A percentile compares a stretch with the other conserved stretches of the same genome.
Evolutionary conservation across 2,797 vertebrate species (phyloP).

Genomic region (Chaetodon trifasciatus): DNA sequence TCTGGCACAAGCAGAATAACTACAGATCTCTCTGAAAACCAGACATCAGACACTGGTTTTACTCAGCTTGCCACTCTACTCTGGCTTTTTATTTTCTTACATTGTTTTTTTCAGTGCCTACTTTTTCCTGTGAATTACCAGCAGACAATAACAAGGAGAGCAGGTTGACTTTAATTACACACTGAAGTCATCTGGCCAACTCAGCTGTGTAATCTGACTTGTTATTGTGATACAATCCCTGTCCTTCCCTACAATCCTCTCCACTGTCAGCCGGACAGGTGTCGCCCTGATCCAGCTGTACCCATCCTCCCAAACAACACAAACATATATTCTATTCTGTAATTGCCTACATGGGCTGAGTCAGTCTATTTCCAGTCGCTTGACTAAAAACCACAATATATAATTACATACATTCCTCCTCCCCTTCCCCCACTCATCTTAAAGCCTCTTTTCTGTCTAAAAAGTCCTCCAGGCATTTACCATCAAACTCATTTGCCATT

Average conservation of each 20-base stretch:
- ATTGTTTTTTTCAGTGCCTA: not conserved
- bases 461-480: conserved; percentile 47
- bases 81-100: not conserved
- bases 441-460: conserved; percentile 34
- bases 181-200: conserved; percentile 48
- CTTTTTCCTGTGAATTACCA: conserved; percentile 27
- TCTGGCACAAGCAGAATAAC: not conserved
- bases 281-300: conserved; percentile 51
- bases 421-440: conserved; percentile 15
- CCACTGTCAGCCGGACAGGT: conserved; percentile 49
- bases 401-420: conserved; percentile 52
- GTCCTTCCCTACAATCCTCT: conserved; percentile 33
- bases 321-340: conserved; percentile 64
- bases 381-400: conserved; percentile 54
- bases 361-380: conserved; percentile 57
- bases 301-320: conserved; percentile 50
- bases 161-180: conserved; percentile 65
- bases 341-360: conserved; percentile 65
- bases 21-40: not conserved
- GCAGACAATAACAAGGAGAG: conserved; percentile 37
- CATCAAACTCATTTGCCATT: conserved; percentile 26
- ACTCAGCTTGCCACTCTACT: not conserved
- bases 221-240: conserved; percentile 47
- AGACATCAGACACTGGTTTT: not conserved
- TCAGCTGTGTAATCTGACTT: conserved; percentile 42